These are phyloP conservation scores for Coregonus clupeaformis DNA, from an alignment of 2,113 vertebrate species.

Conservation along the genomic window DNA sequence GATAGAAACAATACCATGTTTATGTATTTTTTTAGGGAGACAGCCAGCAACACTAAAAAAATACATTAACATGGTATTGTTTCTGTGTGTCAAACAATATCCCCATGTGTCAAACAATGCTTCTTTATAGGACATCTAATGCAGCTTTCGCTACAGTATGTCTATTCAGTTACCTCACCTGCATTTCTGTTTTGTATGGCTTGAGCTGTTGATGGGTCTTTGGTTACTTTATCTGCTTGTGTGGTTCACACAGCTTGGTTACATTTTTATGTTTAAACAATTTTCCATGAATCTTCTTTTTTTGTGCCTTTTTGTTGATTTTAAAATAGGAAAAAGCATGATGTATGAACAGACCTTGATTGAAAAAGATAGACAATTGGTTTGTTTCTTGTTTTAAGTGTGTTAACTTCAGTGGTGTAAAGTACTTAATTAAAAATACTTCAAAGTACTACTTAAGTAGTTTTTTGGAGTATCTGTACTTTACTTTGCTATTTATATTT, in stretches of 20 bases:
- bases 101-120: not conserved
- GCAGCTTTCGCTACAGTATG: not conserved
- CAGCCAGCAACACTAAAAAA: too few relatives aligned
- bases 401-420: too few relatives aligned
- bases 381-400: too few relatives aligned
- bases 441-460: too few relatives aligned
- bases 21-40: too few relatives aligned
- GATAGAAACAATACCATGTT: too few relatives aligned
- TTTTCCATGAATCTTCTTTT: not conserved
- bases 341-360: not conserved
- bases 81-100: too few relatives aligned
- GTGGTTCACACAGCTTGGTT: not conserved
- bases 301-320: not conserved
- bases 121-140: not conserved
- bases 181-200: not conserved
- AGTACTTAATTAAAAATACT: too few relatives aligned
- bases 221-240: not conserved
- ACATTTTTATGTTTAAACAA: not conserved
- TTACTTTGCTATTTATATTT: too few relatives aligned
- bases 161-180: not conserved
- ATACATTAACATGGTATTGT: too few relatives aligned
- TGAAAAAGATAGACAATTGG: too few relatives aligned
- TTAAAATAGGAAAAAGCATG: not conserved
- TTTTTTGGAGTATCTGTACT: too few relatives aligned
- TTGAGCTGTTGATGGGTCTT: not conserved